Evolutionary conservation across 1,140 invertebrate species (phyloP).

Genomic region (Epicauta chinensis): DNA sequence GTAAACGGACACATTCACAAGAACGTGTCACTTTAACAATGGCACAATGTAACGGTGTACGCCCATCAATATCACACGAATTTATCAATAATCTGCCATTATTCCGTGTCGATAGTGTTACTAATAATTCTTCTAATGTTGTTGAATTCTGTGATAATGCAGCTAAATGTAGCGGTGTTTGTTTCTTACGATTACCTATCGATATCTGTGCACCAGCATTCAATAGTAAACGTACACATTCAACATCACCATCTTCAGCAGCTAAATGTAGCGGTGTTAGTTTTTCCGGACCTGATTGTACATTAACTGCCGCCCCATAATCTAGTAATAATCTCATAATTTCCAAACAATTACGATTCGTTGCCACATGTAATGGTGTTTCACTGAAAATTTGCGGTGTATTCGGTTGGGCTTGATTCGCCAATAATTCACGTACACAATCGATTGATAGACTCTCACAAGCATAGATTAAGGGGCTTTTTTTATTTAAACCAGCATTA

Average conservation of each 20-base stretch:
- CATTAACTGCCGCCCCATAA: constrained; percentile 68
- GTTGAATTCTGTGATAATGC: constrained; percentile 67
- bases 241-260: constrained; percentile 69
- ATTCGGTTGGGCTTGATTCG: constrained; percentile 66
- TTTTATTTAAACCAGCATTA: constrained; percentile 59
- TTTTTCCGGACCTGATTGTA: constrained; percentile 58
- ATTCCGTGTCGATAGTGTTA: too few relatives aligned
- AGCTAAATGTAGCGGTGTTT: constrained; percentile 73
- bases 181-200: constrained; percentile 61
- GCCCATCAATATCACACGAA: constrained; percentile 58
- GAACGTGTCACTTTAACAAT: constrained; percentile 69
- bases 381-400: constrained; percentile 77
- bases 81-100: constrained; percentile 52
- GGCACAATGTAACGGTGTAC: constrained; percentile 71
- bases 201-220: constrained; percentile 63
- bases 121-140: constrained; percentile 62
- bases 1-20: constrained; percentile 59
- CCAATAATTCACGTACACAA: constrained; percentile 60
- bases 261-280: constrained; percentile 75
- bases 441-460: constrained; percentile 61
- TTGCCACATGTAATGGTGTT: constrained; percentile 76
- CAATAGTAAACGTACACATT: constrained; percentile 63
- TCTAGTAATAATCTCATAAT: constrained; percentile 63
- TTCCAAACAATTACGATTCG: constrained; percentile 59
- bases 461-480: constrained; percentile 66